phyloP scores from a whole-genome alignment of 1,140 invertebrate species.

The Drosophila lini region DNA sequence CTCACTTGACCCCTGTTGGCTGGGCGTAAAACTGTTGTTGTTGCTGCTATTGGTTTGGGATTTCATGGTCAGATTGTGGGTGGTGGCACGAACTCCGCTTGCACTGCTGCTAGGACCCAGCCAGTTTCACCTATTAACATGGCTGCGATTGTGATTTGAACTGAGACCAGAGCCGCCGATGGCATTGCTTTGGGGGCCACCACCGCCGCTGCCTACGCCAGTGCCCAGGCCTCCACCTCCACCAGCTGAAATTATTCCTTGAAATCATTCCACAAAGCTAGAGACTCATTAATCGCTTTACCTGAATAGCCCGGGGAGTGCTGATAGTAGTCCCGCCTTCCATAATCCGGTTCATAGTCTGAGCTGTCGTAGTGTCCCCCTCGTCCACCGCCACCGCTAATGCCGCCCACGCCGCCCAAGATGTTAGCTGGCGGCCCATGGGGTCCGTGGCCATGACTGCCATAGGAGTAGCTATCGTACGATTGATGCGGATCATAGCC shows the following conservation, averaged over 20 bases:
- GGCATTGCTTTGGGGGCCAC: slow-evolving; percentile 59
- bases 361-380: slow-evolving; percentile 67
- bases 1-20: slow-evolving; percentile 33
- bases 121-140: slow-evolving; percentile 84
- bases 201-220: slow-evolving; percentile 22
- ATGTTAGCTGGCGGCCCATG: slow-evolving; percentile 63
- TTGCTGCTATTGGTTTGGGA: slow-evolving; percentile 46
- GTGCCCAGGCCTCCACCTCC: slow-evolving; percentile 19
- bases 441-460: slow-evolving; percentile 64
- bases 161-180: slow-evolving; percentile 67
- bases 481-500: slow-evolving; percentile 72
- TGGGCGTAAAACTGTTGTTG: slow-evolving; percentile 42
- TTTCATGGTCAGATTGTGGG: slow-evolving; percentile 60
- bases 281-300: neutral
- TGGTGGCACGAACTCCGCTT: slow-evolving; percentile 50
- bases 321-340: slow-evolving; percentile 77
- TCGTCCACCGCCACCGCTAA: slow-evolving; percentile 50
- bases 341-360: slow-evolving; percentile 79
- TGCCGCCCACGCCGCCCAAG: slow-evolving; percentile 54
- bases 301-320: slow-evolving; percentile 78
- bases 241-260: slow-evolving; percentile 18
- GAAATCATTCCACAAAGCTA: neutral
- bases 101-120: slow-evolving; percentile 55
- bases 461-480: slow-evolving; percentile 74
- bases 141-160: slow-evolving; percentile 81